Evolutionary conservation across 2,797 vertebrate species (phyloP).

Genomic region (Pterois miles): DNA sequence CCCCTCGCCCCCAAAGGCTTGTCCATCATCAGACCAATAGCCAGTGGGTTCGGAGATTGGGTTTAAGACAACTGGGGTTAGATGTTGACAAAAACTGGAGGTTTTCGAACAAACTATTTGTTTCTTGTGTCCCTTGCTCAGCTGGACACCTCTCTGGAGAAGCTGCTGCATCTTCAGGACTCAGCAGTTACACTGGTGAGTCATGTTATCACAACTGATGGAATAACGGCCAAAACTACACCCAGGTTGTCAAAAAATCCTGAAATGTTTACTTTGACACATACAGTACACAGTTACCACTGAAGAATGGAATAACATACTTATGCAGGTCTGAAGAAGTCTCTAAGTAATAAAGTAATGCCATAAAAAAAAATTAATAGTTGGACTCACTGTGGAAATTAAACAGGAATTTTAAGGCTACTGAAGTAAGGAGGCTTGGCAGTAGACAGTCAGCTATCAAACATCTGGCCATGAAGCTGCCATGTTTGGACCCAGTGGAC

Average conservation of each 20-base stretch:
- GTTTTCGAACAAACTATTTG: background rate
- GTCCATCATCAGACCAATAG: too few species aligned
- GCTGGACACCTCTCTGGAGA: background rate
- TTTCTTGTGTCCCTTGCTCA: background rate
- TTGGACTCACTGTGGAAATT: conserved; percentile 3
- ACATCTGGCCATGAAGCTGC: conserved; percentile 74
- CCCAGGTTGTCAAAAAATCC: background rate
- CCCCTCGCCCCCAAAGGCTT: too few species aligned
- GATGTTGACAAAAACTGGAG: background rate
- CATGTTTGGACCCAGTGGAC: conserved; percentile 52
- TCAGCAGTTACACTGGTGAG: background rate
- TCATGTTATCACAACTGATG: background rate
- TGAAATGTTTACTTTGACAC: background rate
- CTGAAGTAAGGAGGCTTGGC: conserved; percentile 31
- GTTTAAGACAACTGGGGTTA: background rate
- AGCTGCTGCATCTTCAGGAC: background rate
- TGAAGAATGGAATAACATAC: background rate
- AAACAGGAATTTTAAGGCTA: conserved; percentile 22
- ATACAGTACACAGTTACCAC: background rate
- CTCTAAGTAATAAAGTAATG: background rate
- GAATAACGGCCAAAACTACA: background rate
- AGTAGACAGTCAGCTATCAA: conserved; percentile 48
- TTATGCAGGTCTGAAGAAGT: background rate
- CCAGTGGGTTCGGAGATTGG: too few species aligned
- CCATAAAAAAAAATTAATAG: background rate